These are phyloP conservation scores for Malurus cyaneus DNA, from an alignment of 2,113 vertebrate species.

Conservation along the genomic window DNA sequence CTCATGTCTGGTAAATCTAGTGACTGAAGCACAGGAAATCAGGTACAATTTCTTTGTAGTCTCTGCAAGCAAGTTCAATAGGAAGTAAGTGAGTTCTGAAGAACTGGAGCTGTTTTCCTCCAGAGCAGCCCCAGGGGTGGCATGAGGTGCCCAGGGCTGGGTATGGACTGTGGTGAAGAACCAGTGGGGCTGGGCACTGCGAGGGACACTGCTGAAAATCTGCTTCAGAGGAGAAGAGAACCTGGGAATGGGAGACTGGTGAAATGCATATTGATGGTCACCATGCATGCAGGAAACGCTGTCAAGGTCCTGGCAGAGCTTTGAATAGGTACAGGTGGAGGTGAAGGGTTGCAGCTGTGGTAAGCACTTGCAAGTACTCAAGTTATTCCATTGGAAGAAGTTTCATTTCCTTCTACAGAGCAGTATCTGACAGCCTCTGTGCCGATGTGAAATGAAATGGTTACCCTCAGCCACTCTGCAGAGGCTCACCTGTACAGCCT, in stretches of 20 bases:
- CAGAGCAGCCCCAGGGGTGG: not conserved
- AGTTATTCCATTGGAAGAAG: not conserved
- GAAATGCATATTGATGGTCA: not conserved
- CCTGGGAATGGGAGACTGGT: not conserved
- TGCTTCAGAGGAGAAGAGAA: not conserved
- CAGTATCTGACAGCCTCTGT: not conserved
- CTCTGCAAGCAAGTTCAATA: not conserved
- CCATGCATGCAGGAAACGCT: not conserved
- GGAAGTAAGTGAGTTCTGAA: not conserved
- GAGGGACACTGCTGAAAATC: not conserved
- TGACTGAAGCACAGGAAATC: not conserved
- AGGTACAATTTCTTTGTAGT: not conserved
- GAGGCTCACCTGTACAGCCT: not conserved
- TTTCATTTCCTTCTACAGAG: not conserved
- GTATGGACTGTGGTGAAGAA: rapidly evolving
- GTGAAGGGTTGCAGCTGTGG: not conserved
- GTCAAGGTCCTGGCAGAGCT: not conserved
- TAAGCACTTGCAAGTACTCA: not conserved
- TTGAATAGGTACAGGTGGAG: not conserved
- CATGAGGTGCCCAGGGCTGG: not conserved
- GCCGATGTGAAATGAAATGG: not conserved
- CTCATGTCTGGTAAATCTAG: not conserved
- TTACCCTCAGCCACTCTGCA: not conserved
- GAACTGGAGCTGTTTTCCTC: not conserved
- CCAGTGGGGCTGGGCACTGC: rapidly evolving